phyloP scores from a whole-genome alignment of 2,888 invertebrate species.

The Eupsilia transversa region DNA sequence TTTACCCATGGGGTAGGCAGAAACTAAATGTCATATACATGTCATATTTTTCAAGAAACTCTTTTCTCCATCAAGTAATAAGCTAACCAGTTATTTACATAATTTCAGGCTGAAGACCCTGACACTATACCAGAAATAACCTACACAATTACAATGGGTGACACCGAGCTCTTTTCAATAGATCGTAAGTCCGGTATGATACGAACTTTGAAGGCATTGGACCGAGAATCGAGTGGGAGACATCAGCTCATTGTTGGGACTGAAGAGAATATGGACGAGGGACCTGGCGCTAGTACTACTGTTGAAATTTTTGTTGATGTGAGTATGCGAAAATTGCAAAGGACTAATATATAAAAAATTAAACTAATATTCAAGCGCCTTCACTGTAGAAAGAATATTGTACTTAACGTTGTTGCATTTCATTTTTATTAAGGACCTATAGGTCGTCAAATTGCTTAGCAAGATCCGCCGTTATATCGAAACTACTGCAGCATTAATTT shows the following conservation, averaged over 20 bases:
- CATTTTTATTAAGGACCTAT: too few relatives aligned
- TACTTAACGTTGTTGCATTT: too few relatives aligned
- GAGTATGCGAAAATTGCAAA: constrained; percentile 65
- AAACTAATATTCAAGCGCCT: too few relatives aligned
- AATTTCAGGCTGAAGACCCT: constrained; percentile 94
- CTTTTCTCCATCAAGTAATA: too few relatives aligned
- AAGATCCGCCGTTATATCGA: too few relatives aligned
- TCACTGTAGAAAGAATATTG: too few relatives aligned
- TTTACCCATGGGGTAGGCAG: too few relatives aligned
- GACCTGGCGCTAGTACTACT: constrained; percentile 93
- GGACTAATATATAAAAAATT: too few relatives aligned
- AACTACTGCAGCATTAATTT: too few relatives aligned
- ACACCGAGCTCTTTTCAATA: constrained; percentile 95
- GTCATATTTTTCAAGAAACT: too few relatives aligned
- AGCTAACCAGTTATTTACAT: background rate
- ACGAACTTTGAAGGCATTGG: constrained; percentile 93
- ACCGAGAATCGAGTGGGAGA: constrained; percentile 94
- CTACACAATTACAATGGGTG: constrained; percentile 95
- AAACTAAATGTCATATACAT: too few relatives aligned
- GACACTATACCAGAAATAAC: constrained; percentile 95
- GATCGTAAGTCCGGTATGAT: constrained; percentile 95
- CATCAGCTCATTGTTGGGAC: constrained; percentile 95
- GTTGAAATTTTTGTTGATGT: constrained; percentile 93
- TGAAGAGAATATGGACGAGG: constrained; percentile 94
- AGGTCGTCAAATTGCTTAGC: too few relatives aligned